Evolutionary conservation across 2,797 vertebrate genomes (phyloP), one percentile per base, ranked within the genome.

Genomic region (Gastrophryne carolinensis): DNA sequence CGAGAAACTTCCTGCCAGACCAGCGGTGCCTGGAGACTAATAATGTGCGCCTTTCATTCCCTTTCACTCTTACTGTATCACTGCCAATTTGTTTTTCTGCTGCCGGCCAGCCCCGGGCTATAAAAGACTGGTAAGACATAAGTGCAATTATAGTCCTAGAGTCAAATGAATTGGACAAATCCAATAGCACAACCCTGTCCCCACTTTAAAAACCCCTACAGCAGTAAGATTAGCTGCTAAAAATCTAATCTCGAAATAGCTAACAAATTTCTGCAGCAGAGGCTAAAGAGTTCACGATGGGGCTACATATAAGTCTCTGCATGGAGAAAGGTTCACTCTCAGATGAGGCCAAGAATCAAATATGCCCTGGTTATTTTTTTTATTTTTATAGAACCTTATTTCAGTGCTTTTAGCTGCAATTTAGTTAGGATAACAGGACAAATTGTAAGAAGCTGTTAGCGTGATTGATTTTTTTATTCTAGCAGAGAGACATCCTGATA

Each of bases 91-190:
- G 88, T 88, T 90, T 90, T 91, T 91, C 88, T 87, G 89, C 87
- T 90, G 88, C 89, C 89, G 87, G 83, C 85, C 86, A 82, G 87
- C 88, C 86, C 79, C 82, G 85, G 91, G 91, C 90, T 90, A 92
- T 90, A 91, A 90, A 92, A 89, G 91, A 89, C 89, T 90, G 90
- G 90, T 91, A 92, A 92, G 88, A 91, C 91, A 92, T 92, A 92
- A 93, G 90, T 90, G 92, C 93, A 96, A 96, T 98, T 95, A 97
- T 90, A 90, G 90, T 92, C 90, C 90, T 93, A 85, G 74, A 90
- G 87, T 92, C 89, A 96, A 96, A 95, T 95, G 91, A 95, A 94
- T 88, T 86, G 89, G 90, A 88, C 89, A 87, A 84, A 89, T 91
- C 93, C 88, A 88, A 90, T 90, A 89, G 92, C 93, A 90, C 91